phyloP scores from a whole-genome alignment of 37 sponge, comb jelly and placozoan genomes.

The Corticium candelabrum region DNA sequence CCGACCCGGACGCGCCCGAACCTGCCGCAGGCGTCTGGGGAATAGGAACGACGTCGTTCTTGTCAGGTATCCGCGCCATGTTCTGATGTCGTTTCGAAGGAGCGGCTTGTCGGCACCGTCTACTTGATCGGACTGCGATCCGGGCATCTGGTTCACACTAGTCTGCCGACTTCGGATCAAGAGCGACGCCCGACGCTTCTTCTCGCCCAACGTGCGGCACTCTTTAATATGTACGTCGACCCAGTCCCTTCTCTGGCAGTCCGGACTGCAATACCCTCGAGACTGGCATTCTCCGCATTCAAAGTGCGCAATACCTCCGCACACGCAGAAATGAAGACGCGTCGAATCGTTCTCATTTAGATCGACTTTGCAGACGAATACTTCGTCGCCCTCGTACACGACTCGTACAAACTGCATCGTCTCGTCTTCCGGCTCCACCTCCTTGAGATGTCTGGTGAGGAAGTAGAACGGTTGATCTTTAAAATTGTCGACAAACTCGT shows the following conservation, averaged over 20 bases:
- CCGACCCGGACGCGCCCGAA: not conserved
- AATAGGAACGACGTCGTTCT: not conserved
- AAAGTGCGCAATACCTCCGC: conserved; percentile 59
- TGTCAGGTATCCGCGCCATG: not conserved
- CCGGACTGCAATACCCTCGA: conserved; percentile 54
- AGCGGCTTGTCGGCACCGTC: too few species aligned
- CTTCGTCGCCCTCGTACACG: conserved; percentile 44
- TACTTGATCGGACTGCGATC: too few species aligned
- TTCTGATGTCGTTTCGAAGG: not conserved
- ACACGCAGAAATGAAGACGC: conserved; percentile 51
- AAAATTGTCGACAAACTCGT: conserved; percentile 34
- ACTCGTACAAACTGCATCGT: conserved; percentile 63
- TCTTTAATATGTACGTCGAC: conserved; percentile 5
- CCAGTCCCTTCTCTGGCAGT: conserved; percentile 65
- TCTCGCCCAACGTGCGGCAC: not conserved
- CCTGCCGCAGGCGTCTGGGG: not conserved
- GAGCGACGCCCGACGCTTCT: not conserved
- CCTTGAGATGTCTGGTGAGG: conserved; percentile 43
- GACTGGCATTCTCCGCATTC: conserved; percentile 49
- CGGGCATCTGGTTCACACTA: not conserved
- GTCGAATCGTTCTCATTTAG: conserved; percentile 12
- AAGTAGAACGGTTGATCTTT: conserved; percentile 67
- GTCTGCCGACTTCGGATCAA: not conserved
- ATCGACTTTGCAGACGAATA: conserved; percentile 42
- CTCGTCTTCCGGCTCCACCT: conserved; percentile 68